Evolutionary conservation across 2,888 invertebrate species (phyloP).

Genomic region (Machimus rusticus): DNA sequence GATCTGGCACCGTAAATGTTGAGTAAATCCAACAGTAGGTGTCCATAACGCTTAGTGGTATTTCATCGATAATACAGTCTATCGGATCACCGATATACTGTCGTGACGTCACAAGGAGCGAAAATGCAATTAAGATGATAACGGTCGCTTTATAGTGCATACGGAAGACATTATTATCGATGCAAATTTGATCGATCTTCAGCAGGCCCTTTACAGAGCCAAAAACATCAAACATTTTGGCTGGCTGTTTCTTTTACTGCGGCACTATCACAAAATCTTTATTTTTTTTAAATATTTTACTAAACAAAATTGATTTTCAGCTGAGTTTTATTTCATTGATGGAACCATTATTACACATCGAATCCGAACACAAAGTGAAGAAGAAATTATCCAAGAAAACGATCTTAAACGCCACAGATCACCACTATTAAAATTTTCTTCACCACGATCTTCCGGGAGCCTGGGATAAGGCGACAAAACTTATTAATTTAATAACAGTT

Average conservation of each 20-base stretch:
- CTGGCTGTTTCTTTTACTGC: constrained; percentile 48
- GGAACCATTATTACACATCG: constrained; percentile 1
- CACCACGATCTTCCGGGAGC: not conserved
- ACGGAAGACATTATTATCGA: constrained; percentile 93
- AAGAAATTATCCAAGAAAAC: not conserved
- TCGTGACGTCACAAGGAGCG: constrained; percentile 88
- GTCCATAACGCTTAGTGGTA: constrained; percentile 89
- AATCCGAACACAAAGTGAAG: not conserved
- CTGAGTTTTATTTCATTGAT: not conserved
- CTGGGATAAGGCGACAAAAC: not conserved
- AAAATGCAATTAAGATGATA: constrained; percentile 89
- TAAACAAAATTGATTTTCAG: not conserved
- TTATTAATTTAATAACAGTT: not conserved
- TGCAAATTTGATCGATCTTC: constrained; percentile 89
- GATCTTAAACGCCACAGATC: not conserved
- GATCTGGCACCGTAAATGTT: constrained; percentile 88
- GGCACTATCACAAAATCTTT: not conserved
- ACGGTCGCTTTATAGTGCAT: constrained; percentile 94
- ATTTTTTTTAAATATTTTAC: not conserved
- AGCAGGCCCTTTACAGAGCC: constrained; percentile 92
- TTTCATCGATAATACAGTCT: constrained; percentile 92
- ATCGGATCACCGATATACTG: constrained; percentile 98
- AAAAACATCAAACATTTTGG: constrained; percentile 92
- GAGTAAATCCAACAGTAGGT: constrained; percentile 94
- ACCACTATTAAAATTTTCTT: not conserved